Conservation (phyloP, 2,113 vertebrate species). For the Zapornia atra region DNA sequence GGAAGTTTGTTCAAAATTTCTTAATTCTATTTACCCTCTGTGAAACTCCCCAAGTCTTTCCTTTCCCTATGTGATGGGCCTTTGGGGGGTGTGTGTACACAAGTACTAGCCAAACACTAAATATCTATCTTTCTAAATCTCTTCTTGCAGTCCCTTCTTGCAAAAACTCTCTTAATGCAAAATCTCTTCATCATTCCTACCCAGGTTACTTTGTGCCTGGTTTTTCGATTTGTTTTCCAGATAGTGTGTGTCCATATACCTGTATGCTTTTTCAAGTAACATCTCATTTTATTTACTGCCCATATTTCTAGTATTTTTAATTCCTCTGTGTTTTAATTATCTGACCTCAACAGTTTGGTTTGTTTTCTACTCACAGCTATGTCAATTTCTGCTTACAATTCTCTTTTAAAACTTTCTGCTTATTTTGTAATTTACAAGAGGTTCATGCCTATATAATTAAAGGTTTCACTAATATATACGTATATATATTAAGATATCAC, state of each 20-base stretch:
- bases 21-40: not conserved
- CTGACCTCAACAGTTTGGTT: not conserved
- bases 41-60: not conserved
- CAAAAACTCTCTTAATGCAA: not conserved
- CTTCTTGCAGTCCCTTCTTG: not conserved
- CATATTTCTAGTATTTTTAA: not conserved
- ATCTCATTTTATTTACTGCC: not conserved
- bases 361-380: not conserved
- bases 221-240: not conserved
- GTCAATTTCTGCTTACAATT: not conserved
- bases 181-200: not conserved
- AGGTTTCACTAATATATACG: not conserved
- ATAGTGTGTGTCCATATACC: not conserved
- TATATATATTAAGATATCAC: not conserved
- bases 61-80: not conserved
- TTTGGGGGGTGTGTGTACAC: not conserved
- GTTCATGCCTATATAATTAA: not conserved
- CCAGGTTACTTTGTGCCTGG: not conserved
- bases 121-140: not conserved
- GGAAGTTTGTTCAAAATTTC: not conserved
- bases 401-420: not conserved
- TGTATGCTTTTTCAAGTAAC: not conserved
- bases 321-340: not conserved
- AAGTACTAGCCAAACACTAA: not conserved
- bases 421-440: not conserved